A percentile compares a stretch with the other conserved stretches of the same genome.
Evolutionary conservation across 2,797 vertebrate genomes (phyloP).

Genomic region (Acrocephalus scirpaceus): DNA sequence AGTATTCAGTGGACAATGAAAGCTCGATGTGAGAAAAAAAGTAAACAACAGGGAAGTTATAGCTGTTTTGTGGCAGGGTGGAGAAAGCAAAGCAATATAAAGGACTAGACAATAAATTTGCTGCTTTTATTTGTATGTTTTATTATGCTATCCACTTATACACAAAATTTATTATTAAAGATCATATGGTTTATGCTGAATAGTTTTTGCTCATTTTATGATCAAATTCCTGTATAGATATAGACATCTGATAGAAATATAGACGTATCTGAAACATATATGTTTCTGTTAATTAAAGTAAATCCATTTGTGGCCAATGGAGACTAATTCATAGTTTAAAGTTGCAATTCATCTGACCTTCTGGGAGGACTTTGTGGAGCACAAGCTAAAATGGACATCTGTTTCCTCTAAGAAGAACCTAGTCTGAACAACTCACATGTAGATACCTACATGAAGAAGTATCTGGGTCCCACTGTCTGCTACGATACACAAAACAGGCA

Average conservation of each 20-base stretch:
- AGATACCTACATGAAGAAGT: not conserved
- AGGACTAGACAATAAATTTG: not conserved
- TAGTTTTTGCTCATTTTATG: not conserved
- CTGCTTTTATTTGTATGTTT: not conserved
- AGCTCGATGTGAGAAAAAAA: not conserved
- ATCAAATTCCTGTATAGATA: not conserved
- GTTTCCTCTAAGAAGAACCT: not conserved
- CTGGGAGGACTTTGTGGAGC: not conserved
- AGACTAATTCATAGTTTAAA: not conserved
- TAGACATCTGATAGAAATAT: not conserved
- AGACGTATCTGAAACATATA: not conserved
- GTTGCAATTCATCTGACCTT: not conserved
- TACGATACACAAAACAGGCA: not conserved
- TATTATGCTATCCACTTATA: not conserved
- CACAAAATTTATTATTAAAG: not conserved
- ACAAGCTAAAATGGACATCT: not conserved
- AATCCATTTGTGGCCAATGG: not conserved
- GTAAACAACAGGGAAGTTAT: not conserved
- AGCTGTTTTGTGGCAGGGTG: not conserved
- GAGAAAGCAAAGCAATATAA: not conserved
- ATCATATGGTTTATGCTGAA: not conserved
- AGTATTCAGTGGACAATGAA: slow-evolving; percentile 16
- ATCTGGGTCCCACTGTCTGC: not conserved
- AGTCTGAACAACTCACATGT: not conserved
- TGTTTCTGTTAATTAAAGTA: not conserved